Conservation (phyloP, 2,113 vertebrate species). For the Ageneiosus marmoratus region DNA sequence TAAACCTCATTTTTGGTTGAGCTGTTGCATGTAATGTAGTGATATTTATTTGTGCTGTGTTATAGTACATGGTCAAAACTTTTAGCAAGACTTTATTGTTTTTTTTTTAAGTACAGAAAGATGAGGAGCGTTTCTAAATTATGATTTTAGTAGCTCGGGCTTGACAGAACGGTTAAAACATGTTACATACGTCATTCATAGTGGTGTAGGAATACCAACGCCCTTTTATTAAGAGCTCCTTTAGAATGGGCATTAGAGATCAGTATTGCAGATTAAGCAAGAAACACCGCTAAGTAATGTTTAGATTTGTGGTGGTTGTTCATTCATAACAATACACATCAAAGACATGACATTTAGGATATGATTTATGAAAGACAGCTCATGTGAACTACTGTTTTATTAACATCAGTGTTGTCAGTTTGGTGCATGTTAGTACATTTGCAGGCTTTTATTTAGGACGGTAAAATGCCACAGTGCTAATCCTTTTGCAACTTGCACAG, state of each 20-base stretch:
- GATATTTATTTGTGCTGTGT: conserved; percentile 41
- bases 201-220: conserved; percentile 2
- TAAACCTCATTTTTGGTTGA: conserved; percentile 13
- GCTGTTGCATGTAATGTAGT: conserved; percentile 53
- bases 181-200: conserved; percentile 13
- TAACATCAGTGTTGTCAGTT: background rate
- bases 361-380: background rate
- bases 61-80: background rate
- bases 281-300: background rate
- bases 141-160: background rate
- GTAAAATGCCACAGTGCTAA: conserved; percentile 39
- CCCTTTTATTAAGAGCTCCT: conserved; percentile 11
- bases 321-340: background rate
- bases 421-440: conserved; percentile 5
- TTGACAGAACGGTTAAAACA: background rate
- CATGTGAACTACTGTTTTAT: conserved; percentile 8
- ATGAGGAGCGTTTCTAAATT: background rate
- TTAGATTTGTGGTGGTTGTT: background rate
- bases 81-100: too few species aligned
- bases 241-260: background rate
- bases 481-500: conserved; percentile 50
- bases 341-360: background rate
- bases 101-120: background rate
- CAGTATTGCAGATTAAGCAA: conserved; percentile 33
- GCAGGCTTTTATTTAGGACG: conserved; percentile 24